A percentile compares a stretch with the other conserved stretches of the same genome.
phyloP scores from a whole-genome alignment of 1,140 invertebrate genomes.

The Drosophila fuyamai region DNA sequence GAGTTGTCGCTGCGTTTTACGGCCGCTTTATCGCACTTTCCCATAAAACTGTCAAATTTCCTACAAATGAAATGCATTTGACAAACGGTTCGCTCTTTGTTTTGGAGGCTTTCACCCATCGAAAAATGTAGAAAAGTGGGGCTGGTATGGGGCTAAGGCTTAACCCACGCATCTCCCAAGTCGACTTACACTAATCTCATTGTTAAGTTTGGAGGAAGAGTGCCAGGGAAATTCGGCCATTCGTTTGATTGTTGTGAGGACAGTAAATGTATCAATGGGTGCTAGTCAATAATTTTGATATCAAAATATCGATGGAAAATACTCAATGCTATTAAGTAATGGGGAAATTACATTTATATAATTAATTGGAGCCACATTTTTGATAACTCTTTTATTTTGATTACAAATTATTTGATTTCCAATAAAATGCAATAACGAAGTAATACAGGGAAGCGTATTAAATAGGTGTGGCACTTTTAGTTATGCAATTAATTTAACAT shows the following conservation, averaged over 20 bases:
- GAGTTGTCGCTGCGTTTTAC: conserved; percentile 52
- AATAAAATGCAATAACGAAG: no score
- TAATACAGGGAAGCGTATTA: not conserved
- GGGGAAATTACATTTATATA: no score
- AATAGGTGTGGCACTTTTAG: no score
- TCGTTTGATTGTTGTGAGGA: no score
- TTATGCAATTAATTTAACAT: no score
- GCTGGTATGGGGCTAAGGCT: conserved; percentile 11
- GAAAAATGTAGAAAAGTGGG: not conserved
- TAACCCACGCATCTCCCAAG: conserved; percentile 25
- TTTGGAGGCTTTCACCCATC: conserved; percentile 1
- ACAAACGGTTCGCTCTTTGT: conserved; percentile 41
- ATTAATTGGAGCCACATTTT: no score
- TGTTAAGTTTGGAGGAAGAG: conserved; percentile 10
- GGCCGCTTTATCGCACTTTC: conserved; percentile 37
- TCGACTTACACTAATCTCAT: conserved; percentile 3
- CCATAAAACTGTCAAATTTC: conserved; percentile 57
- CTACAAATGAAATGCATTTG: conserved; percentile 53
- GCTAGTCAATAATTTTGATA: not conserved
- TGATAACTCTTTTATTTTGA: no score
- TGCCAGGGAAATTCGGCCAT: not conserved
- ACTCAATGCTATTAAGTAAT: no score
- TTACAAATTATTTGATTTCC: no score
- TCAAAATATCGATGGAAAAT: no score
- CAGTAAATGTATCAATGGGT: not conserved